Evolutionary conservation across 2,888 invertebrate species (phyloP), one percentile per base, ranked within the genome.

Genomic region (Bursaphelenchus okinawaensis): DNA sequence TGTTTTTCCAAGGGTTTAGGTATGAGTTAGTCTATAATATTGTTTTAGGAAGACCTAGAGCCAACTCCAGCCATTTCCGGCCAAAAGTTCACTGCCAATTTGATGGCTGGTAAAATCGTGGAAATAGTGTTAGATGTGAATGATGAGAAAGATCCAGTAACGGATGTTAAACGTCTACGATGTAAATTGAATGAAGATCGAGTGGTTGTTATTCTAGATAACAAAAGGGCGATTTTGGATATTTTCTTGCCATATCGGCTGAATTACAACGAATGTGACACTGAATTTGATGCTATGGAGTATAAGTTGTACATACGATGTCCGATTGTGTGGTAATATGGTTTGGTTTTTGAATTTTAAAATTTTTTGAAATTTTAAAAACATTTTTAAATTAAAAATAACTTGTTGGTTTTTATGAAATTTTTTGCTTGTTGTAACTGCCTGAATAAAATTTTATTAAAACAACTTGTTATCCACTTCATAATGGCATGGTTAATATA

Each of bases 171-270:
- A 27, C 52, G 69, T 63, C 52, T 71, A 8, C 51, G 66, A 1
- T 54, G 72, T 55, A 71, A 71, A 51, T 63, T 71, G 68, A 71
- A 71, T 63, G 60, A 73, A 8, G 71, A 71, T 40, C 68, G 71
- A 7, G 28, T 70, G 16, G 63, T 72, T 4, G 63, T 73, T 9
- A 24, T 71, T 7, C 23, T 73, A 22, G 71, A 71, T 31, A 62
- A 65, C 9, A 27, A 51, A n/a, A 27, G 65, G 23, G 52, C 63
- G n/a, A 26, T 70, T 20, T 63, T 66, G 23, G 71, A 71, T 51
- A 63, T 71, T 27, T 73, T 63, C 52, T 54, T 70, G 6, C 66
- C 66, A 23, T 58, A 57, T 26, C 31, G 27, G 1, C 9, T 71
- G 20, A 26, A 50, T 9, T 27, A 28, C 22, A 60, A 70, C n/a